A percentile compares a stretch with the other conserved stretches of the same genome.
phyloP scores from a whole-genome alignment of 1,140 invertebrate species.

The Physella acuta region DNA sequence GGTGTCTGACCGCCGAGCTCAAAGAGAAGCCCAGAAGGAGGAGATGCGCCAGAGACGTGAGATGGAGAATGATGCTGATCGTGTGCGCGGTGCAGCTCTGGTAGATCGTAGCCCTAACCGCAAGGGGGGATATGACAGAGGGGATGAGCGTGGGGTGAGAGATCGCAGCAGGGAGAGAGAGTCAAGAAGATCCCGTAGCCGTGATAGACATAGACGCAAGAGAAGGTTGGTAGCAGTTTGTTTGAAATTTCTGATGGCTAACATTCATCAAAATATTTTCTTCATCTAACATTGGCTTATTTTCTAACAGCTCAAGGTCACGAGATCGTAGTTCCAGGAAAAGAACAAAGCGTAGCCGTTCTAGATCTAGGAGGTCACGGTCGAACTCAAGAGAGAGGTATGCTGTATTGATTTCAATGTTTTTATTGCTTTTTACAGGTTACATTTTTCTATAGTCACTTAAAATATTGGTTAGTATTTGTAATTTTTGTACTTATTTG shows the following conservation, averaged over 20 bases:
- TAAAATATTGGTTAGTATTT: background rate
- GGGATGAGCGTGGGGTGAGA: constrained; percentile 26
- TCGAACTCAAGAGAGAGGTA: constrained; percentile 22
- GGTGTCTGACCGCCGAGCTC: constrained; percentile 47
- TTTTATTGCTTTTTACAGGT: background rate
- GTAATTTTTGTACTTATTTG: background rate
- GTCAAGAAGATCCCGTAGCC: constrained; percentile 10
- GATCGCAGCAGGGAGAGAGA: constrained; percentile 23
- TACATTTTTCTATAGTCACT: background rate
- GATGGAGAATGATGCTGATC: constrained; percentile 34
- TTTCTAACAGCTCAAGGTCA: constrained; percentile 45
- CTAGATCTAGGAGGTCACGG: constrained; percentile 28
- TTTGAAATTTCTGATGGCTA: background rate
- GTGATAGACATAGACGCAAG: constrained; percentile 21
- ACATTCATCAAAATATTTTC: background rate
- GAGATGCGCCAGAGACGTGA: constrained; percentile 49
- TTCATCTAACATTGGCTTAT: too few relatives aligned
- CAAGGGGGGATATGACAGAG: constrained; percentile 20
- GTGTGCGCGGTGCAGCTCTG: constrained; percentile 31
- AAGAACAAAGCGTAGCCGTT: constrained; percentile 35
- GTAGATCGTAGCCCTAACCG: constrained; percentile 39
- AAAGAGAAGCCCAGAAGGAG: constrained; percentile 53
- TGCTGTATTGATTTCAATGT: background rate
- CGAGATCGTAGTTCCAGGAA: constrained; percentile 40
- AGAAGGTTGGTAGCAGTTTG: constrained; percentile 19